Evolutionary conservation across 2,797 vertebrate species (phyloP).

Genomic region (Iguana delicatissima): DNA sequence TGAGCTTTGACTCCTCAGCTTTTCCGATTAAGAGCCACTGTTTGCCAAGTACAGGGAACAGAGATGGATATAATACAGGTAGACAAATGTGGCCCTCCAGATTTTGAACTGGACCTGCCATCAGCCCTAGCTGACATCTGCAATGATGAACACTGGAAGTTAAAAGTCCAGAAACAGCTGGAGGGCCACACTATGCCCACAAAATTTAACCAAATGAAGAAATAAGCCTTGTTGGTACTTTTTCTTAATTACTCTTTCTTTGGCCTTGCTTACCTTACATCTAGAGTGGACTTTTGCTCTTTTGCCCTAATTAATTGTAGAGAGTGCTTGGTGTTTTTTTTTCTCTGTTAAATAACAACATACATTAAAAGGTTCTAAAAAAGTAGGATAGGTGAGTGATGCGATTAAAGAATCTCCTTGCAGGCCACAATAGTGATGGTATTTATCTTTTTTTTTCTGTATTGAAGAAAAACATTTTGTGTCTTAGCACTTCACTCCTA

Average conservation of each 20-base stretch:
- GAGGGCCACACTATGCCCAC: no score
- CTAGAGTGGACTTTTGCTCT: no score
- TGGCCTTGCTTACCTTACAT: not conserved
- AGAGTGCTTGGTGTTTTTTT: not conserved
- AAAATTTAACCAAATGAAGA: no score
- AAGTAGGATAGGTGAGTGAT: not conserved
- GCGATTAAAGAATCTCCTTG: slow-evolving; percentile 15
- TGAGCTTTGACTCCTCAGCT: not conserved
- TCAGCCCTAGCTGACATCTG: no score
- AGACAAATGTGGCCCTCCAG: not conserved
- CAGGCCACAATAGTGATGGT: not conserved
- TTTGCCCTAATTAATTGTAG: not conserved
- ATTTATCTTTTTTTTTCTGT: slow-evolving; percentile 24
- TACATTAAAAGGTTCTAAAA: not conserved
- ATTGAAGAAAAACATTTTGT: slow-evolving; percentile 4
- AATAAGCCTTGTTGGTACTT: no score
- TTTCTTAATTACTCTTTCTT: no score
- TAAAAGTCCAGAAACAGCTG: no score
- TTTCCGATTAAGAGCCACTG: no score
- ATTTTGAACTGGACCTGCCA: not conserved
- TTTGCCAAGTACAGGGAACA: not conserved
- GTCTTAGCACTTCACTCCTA: slow-evolving; percentile 16
- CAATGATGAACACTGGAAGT: no score
- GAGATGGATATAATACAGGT: not conserved
- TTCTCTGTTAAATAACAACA: not conserved